Evolutionary conservation across 1,140 invertebrate genomes (phyloP), one percentile per base, ranked within the genome.

Genomic region (Lepidotrigona ventralis): DNA sequence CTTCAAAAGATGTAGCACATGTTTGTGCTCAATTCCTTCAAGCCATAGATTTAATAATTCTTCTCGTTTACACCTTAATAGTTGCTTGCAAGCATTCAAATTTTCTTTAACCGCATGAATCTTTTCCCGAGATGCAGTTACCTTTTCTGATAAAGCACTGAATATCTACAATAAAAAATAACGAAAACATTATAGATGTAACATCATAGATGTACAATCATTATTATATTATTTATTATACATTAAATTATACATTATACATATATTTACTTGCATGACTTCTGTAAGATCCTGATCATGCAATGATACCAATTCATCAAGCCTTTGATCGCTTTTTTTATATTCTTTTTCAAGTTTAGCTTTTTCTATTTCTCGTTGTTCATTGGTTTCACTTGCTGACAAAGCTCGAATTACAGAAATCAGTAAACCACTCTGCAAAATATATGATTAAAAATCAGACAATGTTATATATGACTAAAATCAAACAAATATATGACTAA

Each of bases 351-450:
- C 98, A 56, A 99, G 95, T 93, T 98, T 98, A 0, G 97, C 96
- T 91, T 98, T 98, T 94, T 99, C 98, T 90, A 97, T 96, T 92
- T 99, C 98, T 88, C 98, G 95, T 92, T 99, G 98, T 91, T 99
- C 98, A 93, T 98, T 98, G 54, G 98, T 99, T 94, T 98, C 98
- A 95, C 98, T 99, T 56, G 97, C 97, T 46, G 98, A 98, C 76
- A 99, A 92, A 0, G 98, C 98, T 81, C 98, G 95, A 87, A 99
- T 99, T 14, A 99, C 98, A 66, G 97, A 98, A 96, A 99, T 98
- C 85, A 99, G 95, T 85, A 99, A 95, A 75, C 98, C 97, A 94
- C 97, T 97, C 97, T 98, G 93, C 79, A 95, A 95, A 95, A 75
- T 70, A 71, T 3, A n/a, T n/a, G n/a, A n/a, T n/a, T n/a, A n/a